Base-by-base conservation (phyloP, 2,888 invertebrate genomes). In the Electrophaes corylata region DNA sequence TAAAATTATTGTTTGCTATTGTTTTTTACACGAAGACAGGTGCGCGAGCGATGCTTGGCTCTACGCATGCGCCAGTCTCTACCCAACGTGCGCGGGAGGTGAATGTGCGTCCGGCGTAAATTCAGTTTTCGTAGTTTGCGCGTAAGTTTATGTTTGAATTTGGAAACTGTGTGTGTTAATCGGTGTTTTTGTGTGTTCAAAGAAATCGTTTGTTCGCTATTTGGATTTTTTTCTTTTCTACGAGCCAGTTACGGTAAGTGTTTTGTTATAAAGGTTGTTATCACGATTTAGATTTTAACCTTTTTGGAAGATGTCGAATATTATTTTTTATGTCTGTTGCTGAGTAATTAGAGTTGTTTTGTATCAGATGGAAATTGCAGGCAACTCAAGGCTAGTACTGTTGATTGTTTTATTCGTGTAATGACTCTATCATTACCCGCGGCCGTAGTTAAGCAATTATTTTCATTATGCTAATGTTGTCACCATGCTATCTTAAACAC, bases 1-100 rank as follows among this genome's bases (percentile, higher is more conserved):
- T 70, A 75, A 79, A 75, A 71, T 74, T 79, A 78, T 73, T 83
- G 81, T 86, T 86, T 83, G 83, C 86, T 86, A 88, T 89, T 87
- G 86, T 88, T 87, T 88, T 85, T 86, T 79, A 37, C 67, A 10
- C 29, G 20, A 67, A 68, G 67, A 83, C 88, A 88, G 88, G 88
- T 88, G 88, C 74, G 78, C 74, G 67, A 72, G 73, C 73, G 75
- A 51, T 60, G 58, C 53, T 45, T 54, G 51, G 19, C 37, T 56
- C 35, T 61, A 69, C 72, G 69, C 73, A 66, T 69, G 72, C 73
- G 79, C 78, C 88, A 90, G 90, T 90, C 84, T 72, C 77, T 71
- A 71, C 51, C 60, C 58, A 76, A 71, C 82, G 64, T 80, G 88
- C 87, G 89, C 83, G 56, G 60, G 84, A 83, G 83, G 71, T 65